Base-by-base conservation (phyloP, 2,888 invertebrate species). In the Crocallis elinguaria region DNA sequence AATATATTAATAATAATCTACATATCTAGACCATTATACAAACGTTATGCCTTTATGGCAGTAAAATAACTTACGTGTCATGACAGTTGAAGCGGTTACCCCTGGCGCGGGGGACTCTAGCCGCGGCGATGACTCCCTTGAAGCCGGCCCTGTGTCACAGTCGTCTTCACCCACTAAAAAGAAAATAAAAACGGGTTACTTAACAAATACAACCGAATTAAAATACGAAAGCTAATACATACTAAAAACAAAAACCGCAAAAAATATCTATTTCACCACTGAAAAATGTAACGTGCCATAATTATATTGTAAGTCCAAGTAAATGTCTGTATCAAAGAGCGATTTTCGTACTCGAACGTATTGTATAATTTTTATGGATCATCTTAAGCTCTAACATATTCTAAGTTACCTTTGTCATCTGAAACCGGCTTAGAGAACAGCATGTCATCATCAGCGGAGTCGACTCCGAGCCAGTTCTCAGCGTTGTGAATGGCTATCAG, bases 401-500 rank as follows among this genome's bases (percentile, higher is more conserved):
- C 25, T n/a, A n/a, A n/a, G 25, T 60, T 64, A 89, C 81, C 93
- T 92, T 81, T 94, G 77, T 96, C 95, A 77, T 95, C 95, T 23
- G 94, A 88, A 35, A 92, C 94, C 3, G 94, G 92, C 71, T 96
- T 94, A 62, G 96, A 96, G 82, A 97, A 97, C 81, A 97, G 93
- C 80, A 97, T 85, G 69, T 97, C 97, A 33, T 96, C 95, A 74
- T 97, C 97, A 0, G 95, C 97, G 0, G 96, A 96, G 74, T 98
- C 97, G 82, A 98, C 95, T 17, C 97, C 97, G 7, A 98, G 92
- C 98, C 98, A 98, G 84, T 97, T 97, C 83, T 98, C 98, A 0
- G 97, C 97, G 77, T 98, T 98, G 86, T 98, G 98, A 67, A 97
- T 97, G 64, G 96, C 95, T 71, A 98, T 97, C 57, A 98, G 93